phyloP scores from a whole-genome alignment of 1,140 invertebrate species.

The Calliopsis andreniformis region DNA sequence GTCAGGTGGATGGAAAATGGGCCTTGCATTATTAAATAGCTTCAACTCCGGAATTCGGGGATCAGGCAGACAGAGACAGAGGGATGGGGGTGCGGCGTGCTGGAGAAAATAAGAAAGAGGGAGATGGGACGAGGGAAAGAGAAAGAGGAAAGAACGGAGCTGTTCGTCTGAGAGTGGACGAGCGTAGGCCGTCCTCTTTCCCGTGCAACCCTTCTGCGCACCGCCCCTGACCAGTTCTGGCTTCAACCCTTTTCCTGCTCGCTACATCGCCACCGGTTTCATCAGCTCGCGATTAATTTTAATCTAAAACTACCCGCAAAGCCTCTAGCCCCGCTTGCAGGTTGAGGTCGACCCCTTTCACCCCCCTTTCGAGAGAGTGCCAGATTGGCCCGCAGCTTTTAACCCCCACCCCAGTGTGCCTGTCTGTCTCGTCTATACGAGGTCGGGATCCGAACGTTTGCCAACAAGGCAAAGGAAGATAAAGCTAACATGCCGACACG shows the following conservation, averaged over 20 bases:
- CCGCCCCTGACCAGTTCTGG: slow-evolving; percentile 64
- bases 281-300: slow-evolving; percentile 73
- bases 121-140: neutral
- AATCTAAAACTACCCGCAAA: slow-evolving; percentile 72
- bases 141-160: slow-evolving; percentile 3
- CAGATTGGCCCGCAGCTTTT: slow-evolving; percentile 61
- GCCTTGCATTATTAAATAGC: slow-evolving; percentile 64
- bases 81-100: neutral
- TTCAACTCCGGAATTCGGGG: slow-evolving; percentile 64
- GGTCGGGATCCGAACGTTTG: slow-evolving; percentile 46
- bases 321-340: slow-evolving; percentile 59
- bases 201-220: slow-evolving; percentile 54
- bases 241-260: slow-evolving; percentile 66
- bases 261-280: slow-evolving; percentile 65
- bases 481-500: slow-evolving; percentile 34
- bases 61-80: slow-evolving; percentile 45
- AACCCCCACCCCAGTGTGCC: slow-evolving; percentile 17
- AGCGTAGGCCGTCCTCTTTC: slow-evolving; percentile 65
- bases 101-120: neutral
- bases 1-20: slow-evolving; percentile 65
- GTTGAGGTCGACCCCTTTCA: slow-evolving; percentile 65
- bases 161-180: slow-evolving; percentile 67
- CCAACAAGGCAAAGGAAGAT: slow-evolving; percentile 5
- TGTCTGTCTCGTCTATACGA: slow-evolving; percentile 34
- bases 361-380: slow-evolving; percentile 51